These are phyloP conservation scores for Chrysolina oricalcia DNA, from an alignment of 2,888 invertebrate species.

Conservation along the genomic window DNA sequence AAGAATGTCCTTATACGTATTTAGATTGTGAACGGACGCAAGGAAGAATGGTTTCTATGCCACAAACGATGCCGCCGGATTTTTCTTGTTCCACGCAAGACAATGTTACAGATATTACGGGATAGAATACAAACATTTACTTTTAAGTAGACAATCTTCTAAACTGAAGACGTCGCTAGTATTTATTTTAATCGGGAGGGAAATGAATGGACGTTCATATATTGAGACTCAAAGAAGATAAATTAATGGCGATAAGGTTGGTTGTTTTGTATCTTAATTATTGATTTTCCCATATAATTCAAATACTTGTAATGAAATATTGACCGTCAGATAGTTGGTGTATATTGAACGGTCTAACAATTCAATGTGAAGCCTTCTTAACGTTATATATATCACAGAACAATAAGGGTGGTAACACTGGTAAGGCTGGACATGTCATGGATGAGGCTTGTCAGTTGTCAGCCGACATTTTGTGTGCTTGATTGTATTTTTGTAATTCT, in stretches of 20 bases:
- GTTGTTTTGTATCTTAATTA: conserved; percentile 41
- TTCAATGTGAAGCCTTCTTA: too few species aligned
- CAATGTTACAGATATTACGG: conserved; percentile 70
- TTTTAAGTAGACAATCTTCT: conserved; percentile 60
- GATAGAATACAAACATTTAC: conserved; percentile 65
- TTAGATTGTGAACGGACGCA: conserved; percentile 69
- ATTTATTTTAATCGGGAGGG: conserved; percentile 55
- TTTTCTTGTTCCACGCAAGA: conserved; percentile 70
- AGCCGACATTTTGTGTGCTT: too few species aligned
- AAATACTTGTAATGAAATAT: neutral
- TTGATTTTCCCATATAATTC: conserved; percentile 19
- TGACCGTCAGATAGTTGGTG: too few species aligned
- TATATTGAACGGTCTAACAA: too few species aligned
- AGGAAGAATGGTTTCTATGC: conserved; percentile 69
- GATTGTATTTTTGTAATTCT: too few species aligned
- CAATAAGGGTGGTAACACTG: too few species aligned
- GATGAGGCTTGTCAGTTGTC: too few species aligned
- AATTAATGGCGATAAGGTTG: conserved; percentile 51
- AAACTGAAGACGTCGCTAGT: conserved; percentile 57
- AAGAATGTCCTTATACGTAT: conserved; percentile 71
- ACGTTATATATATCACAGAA: too few species aligned
- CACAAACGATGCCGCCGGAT: conserved; percentile 69
- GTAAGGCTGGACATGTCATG: too few species aligned
- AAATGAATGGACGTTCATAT: conserved; percentile 46
- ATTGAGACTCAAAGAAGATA: conserved; percentile 46